Evolutionary conservation across 2,888 invertebrate genomes (phyloP).

Genomic region (Athrips mouffetella): DNA sequence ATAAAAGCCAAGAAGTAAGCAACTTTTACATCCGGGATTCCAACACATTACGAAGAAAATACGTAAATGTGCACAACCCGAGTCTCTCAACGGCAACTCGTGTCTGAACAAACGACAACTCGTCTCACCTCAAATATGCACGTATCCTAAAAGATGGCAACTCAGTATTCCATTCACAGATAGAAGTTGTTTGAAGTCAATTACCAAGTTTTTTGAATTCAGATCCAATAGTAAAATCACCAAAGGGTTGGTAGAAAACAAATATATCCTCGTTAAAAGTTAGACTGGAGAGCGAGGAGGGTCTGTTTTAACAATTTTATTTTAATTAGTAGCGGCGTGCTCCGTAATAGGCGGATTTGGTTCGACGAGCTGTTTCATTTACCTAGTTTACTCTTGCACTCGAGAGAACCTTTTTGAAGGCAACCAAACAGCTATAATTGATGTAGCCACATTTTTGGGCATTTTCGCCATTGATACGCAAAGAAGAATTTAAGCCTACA

Average conservation of each 20-base stretch:
- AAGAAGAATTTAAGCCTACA: no score
- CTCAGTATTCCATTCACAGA: constrained; percentile 55
- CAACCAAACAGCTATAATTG: no score
- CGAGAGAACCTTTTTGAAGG: no score
- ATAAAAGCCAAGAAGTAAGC: neutral
- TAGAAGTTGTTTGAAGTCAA: constrained; percentile 74
- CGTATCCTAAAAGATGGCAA: constrained; percentile 30
- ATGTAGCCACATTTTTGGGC: no score
- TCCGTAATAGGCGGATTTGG: constrained; percentile 62
- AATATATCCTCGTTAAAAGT: constrained; percentile 79
- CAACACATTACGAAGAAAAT: neutral
- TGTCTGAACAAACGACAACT: neutral
- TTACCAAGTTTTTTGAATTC: constrained; percentile 75
- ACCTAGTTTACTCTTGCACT: no score
- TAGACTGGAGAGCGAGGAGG: constrained; percentile 56
- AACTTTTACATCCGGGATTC: neutral
- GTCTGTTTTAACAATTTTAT: constrained; percentile 75
- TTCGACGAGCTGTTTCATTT: constrained; percentile 47
- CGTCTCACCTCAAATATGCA: constrained; percentile 22
- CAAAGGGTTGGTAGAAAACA: constrained; percentile 75
- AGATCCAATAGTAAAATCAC: constrained; percentile 74
- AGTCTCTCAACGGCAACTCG: constrained; percentile 2
- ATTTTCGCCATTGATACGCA: no score
- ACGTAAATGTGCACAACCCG: neutral
- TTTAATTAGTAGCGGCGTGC: constrained; percentile 73